These are phyloP conservation scores for Ceratina japonica DNA, from an alignment of 1,140 invertebrate species.

Conservation along the genomic window DNA sequence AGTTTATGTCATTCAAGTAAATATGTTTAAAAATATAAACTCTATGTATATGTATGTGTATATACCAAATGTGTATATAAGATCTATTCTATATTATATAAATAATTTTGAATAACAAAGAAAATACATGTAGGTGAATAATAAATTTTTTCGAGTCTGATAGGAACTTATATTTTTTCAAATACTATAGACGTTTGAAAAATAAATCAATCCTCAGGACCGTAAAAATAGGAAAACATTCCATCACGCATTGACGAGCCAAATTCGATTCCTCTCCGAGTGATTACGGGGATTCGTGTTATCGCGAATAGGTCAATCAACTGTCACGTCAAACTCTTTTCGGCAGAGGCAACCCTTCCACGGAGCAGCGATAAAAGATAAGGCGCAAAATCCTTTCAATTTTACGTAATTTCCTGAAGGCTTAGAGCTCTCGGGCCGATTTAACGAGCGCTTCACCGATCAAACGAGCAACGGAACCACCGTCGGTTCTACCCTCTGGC, in stretches of 20 bases:
- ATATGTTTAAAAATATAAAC: too few relatives aligned
- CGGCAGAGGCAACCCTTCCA: constrained; percentile 28
- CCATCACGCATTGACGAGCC: background rate
- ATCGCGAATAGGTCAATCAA: constrained; percentile 45
- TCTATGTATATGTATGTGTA: too few relatives aligned
- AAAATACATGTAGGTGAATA: too few relatives aligned
- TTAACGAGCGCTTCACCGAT: constrained; percentile 67
- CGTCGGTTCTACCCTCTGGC: constrained; percentile 12
- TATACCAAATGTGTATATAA: too few relatives aligned
- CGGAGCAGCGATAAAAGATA: constrained; percentile 3
- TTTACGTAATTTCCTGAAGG: constrained; percentile 68
- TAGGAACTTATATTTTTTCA: too few relatives aligned
- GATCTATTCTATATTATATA: too few relatives aligned
- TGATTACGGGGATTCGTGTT: constrained; percentile 46
- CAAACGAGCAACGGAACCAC: constrained; percentile 61
- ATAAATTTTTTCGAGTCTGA: too few relatives aligned
- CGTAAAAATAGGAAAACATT: constrained; percentile 6
- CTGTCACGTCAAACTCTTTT: constrained; percentile 18
- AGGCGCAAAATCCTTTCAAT: constrained; percentile 61
- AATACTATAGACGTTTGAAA: background rate
- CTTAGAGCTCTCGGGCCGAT: constrained; percentile 57
- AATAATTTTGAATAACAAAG: too few relatives aligned
- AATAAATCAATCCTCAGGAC: too few relatives aligned
- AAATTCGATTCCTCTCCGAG: constrained; percentile 49
- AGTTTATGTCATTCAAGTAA: too few relatives aligned